Base-by-base conservation (phyloP, 2,888 invertebrate species). In the Schizotus pectinicornis region DNA sequence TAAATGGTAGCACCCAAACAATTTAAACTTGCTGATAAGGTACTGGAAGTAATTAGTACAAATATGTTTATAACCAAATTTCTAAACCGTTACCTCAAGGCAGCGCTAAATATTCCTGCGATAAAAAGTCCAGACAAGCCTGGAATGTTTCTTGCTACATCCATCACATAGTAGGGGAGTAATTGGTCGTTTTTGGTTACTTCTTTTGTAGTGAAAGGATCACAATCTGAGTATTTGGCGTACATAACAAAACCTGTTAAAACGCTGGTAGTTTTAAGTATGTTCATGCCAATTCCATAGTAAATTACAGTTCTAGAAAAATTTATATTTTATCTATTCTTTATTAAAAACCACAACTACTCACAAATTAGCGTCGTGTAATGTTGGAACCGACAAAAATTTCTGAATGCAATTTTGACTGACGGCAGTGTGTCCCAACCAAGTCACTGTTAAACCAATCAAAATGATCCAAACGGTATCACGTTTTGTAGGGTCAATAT, bases 61-160 rank as follows among this genome's bases (percentile, higher is more conserved):
- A 5, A 22, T n/a, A n/a, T n/a, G 22, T 22, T 22, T 22, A 5
- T 5, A 3, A 5, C 5, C 3, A 22, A 22, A 22, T 22, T 22
- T 22, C 22, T 2, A 22, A 22, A 22, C 5, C 22, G 5, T 59
- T 73, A 84, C 84, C 84, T 86, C 22, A 91, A 81, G 0, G 89
- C 89, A 0, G 91, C 89, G 70, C 88, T 88, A 65, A 91, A 89
- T 37, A 90, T 82, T 14, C 90, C 87, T 22, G 91, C 89, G 3
- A 90, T 84, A 68, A 92, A 91, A 37, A 91, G 81, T 2, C 91
- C 91, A 30, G 90, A 86, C 45, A 91, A 81, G 0, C 91, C 91
- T 9, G 88, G 87, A 69, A 88, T 82, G 73, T 84, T 79, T 1
- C 81, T 79, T 0, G 89, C 83, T 8, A 88, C 81, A 66, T 88